A percentile compares a stretch with the other conserved stretches of the same genome.
phyloP scores from a whole-genome alignment of 2,113 vertebrate genomes.

The Dipodomys merriami region DNA sequence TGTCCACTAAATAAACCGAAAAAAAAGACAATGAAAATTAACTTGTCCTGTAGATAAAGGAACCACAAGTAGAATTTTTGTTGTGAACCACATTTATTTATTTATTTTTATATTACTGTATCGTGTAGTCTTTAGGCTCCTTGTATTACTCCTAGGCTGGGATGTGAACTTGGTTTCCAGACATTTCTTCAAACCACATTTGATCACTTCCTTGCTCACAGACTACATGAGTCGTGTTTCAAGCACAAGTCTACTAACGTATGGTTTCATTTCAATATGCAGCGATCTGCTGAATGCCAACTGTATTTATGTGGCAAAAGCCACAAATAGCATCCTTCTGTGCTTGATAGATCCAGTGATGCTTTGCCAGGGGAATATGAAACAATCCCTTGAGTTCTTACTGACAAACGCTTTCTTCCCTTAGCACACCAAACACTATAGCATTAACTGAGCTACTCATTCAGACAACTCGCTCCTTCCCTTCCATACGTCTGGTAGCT shows the following conservation, averaged over 20 bases:
- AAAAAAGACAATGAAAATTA: no score
- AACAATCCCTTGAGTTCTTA: not conserved
- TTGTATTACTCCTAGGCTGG: accelerated
- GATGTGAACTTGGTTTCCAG: not conserved
- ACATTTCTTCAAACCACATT: not conserved
- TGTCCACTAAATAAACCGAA: no score
- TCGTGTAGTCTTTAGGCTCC: no score
- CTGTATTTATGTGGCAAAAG: not conserved
- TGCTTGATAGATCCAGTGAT: not conserved
- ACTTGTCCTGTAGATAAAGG: no score
- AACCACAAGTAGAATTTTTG: no score
- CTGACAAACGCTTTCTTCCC: no score
- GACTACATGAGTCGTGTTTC: not conserved
- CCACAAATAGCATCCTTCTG: no score
- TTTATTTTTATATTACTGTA: no score
- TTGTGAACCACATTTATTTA: no score
- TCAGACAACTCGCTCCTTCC: not conserved
- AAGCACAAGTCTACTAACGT: not conserved
- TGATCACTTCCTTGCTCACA: not conserved
- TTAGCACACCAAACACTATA: not conserved
- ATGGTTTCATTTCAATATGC: not conserved
- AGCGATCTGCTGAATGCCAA: not conserved
- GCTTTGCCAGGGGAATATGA: not conserved
- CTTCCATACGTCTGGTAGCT: not conserved
- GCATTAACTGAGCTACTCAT: not conserved